phyloP scores from a whole-genome alignment of 1,140 invertebrate genomes.

The Xylocopa sonorina region DNA sequence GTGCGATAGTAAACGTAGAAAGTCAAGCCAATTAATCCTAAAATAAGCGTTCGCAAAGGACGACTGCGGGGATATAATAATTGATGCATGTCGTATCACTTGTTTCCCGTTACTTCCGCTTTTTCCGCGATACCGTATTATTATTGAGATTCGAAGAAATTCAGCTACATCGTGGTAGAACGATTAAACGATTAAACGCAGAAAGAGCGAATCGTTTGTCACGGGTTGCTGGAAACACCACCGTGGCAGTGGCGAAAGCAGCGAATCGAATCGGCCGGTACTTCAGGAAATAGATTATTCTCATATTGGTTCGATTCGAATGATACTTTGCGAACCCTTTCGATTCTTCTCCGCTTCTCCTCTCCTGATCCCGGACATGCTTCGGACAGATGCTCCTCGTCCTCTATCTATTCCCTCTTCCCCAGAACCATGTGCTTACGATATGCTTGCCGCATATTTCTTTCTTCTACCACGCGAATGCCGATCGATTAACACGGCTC shows the following conservation, averaged over 20 bases:
- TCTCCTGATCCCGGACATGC: not conserved
- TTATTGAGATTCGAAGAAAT: no score
- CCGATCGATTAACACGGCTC: no score
- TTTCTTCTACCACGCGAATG: no score
- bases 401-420: no score
- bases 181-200: conserved; percentile 18
- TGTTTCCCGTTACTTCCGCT: not conserved
- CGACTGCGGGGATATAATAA: conserved; percentile 77
- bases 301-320: conserved; percentile 41
- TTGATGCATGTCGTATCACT: conserved; percentile 70
- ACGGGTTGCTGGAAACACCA: conserved; percentile 7
- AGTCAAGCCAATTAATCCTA: conserved; percentile 75
- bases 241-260: not conserved
- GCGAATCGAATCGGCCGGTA: not conserved
- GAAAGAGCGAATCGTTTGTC: not conserved
- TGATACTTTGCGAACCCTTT: not conserved
- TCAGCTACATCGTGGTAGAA: conserved; percentile 16
- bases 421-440: no score
- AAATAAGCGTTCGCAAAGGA: conserved; percentile 73
- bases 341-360: no score
- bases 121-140: not conserved
- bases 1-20: conserved; percentile 79
- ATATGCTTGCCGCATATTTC: no score
- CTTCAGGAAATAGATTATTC: conserved; percentile 19
- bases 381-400: conserved; percentile 23